Conservation (phyloP, 2,797 vertebrate genomes). For the Enteromius viviparus region DNA sequence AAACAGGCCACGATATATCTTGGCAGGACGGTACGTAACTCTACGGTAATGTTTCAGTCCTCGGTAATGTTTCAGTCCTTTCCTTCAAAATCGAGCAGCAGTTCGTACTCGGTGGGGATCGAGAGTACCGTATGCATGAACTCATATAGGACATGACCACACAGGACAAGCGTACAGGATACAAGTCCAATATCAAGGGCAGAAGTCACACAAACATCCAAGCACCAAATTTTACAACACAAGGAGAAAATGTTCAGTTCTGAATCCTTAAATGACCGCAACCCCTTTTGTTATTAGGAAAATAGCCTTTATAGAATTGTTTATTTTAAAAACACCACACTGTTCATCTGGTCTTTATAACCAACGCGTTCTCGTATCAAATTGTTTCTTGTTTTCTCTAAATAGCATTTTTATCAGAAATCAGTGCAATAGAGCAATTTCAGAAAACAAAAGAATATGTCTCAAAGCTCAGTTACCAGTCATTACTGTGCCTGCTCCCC, state of each 20-base stretch:
- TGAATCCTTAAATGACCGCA: constrained; percentile 53
- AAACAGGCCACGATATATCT: constrained; percentile 61
- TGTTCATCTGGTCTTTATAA: constrained; percentile 61
- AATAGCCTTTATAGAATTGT: constrained; percentile 65
- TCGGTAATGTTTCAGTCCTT: too few species aligned
- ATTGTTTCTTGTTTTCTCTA: constrained; percentile 65
- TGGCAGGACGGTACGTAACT: constrained; percentile 51
- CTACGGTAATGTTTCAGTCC: constrained; percentile 45
- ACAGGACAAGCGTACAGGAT: constrained; percentile 62
- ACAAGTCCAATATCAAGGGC: constrained; percentile 63
- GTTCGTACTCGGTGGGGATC: constrained; percentile 44
- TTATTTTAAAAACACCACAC: constrained; percentile 66
- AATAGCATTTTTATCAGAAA: constrained; percentile 67
- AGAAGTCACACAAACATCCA: constrained; percentile 64
- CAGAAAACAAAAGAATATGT: constrained; percentile 65
- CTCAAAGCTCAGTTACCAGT: constrained; percentile 64
- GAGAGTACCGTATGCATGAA: constrained; percentile 58
- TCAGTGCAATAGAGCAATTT: constrained; percentile 78
- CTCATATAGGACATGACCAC: constrained; percentile 58
- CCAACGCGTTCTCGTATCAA: constrained; percentile 63
- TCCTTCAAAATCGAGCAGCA: constrained; percentile 55
- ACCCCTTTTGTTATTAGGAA: constrained; percentile 61
- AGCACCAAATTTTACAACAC: constrained; percentile 64
- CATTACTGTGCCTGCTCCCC: constrained; percentile 54
- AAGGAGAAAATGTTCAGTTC: constrained; percentile 58